Percentiles rank a stretch among this genome's conserved stretches.
phyloP scores from a whole-genome alignment of 2,113 vertebrate species.

The Otocyon megalotis region DNA sequence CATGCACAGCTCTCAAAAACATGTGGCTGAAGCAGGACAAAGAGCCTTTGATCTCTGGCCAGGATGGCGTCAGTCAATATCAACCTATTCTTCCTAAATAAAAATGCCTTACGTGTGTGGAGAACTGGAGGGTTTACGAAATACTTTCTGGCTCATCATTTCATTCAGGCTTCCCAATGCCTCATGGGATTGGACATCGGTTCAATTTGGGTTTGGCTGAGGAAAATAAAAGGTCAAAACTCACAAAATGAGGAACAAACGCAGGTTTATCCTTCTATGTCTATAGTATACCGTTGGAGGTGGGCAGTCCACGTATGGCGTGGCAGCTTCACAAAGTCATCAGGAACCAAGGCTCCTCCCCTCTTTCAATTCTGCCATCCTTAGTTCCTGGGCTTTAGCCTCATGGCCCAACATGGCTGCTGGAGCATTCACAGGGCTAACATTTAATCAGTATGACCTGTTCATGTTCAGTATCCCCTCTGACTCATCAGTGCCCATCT shows the following conservation, averaged over 20 bases:
- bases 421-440: neutral
- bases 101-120: neutral
- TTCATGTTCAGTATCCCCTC: neutral
- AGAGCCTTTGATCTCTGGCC: neutral
- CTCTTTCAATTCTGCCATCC: neutral
- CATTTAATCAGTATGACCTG: neutral
- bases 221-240: neutral
- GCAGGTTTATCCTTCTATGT: neutral
- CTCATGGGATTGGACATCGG: neutral
- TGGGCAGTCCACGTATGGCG: neutral
- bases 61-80: neutral
- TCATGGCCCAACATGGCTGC: neutral
- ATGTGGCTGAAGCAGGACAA: neutral
- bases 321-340: neutral
- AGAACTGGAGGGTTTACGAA: conserved; percentile 34
- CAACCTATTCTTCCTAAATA: conserved; percentile 19
- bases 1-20: neutral
- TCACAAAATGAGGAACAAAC: neutral
- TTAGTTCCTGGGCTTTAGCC: neutral
- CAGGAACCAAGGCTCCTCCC: neutral
- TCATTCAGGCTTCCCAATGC: neutral
- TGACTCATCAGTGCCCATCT: neutral
- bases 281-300: neutral
- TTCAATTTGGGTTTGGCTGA: neutral
- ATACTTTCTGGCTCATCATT: conserved; percentile 31